Percentiles rank a stretch among this genome's conserved stretches.
These are phyloP conservation scores for Drosophila pectinifera DNA, from an alignment of 1,140 invertebrate genomes.

Conservation along the genomic window DNA sequence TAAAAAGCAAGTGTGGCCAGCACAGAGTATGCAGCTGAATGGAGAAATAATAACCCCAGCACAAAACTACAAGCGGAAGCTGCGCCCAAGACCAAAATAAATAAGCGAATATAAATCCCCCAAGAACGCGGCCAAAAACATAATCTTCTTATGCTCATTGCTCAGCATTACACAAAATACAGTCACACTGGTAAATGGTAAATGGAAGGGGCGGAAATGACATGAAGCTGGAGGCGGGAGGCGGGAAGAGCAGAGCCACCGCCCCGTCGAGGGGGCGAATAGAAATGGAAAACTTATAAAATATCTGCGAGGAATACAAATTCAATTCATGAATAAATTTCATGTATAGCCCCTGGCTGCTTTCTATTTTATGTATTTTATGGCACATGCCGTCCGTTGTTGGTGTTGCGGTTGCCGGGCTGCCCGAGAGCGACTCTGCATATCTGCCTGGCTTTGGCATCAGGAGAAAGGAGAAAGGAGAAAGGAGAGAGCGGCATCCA, in stretches of 20 bases:
- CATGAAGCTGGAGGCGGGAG: background rate
- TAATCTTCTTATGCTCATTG: constrained; percentile 50
- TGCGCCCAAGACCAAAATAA: constrained; percentile 14
- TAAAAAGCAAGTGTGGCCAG: constrained; percentile 3
- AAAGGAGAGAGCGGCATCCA: constrained; percentile 3
- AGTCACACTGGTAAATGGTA: constrained; percentile 29
- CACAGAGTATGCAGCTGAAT: background rate
- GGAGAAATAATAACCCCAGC: constrained; percentile 17
- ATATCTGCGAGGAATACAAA: constrained; percentile 81
- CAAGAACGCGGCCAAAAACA: constrained; percentile 31
- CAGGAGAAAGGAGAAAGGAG: background rate
- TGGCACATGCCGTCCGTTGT: constrained; percentile 34
- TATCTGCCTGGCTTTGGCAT: constrained; percentile 32
- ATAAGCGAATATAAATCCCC: constrained; percentile 22
- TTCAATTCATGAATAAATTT: constrained; percentile 84
- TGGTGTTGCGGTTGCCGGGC: constrained; percentile 9
- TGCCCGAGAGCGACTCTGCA: constrained; percentile 20
- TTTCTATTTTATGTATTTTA: constrained; percentile 61
- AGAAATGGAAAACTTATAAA: constrained; percentile 76
- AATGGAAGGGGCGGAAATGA: constrained; percentile 23
- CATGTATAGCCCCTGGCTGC: constrained; percentile 65
- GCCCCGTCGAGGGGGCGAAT: constrained; percentile 17
- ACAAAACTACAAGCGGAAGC: constrained; percentile 4
- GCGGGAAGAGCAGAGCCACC: background rate
- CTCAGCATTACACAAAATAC: constrained; percentile 42